Conservation (phyloP, 2,797 vertebrate species). For the Adelosebastes latens region DNA sequence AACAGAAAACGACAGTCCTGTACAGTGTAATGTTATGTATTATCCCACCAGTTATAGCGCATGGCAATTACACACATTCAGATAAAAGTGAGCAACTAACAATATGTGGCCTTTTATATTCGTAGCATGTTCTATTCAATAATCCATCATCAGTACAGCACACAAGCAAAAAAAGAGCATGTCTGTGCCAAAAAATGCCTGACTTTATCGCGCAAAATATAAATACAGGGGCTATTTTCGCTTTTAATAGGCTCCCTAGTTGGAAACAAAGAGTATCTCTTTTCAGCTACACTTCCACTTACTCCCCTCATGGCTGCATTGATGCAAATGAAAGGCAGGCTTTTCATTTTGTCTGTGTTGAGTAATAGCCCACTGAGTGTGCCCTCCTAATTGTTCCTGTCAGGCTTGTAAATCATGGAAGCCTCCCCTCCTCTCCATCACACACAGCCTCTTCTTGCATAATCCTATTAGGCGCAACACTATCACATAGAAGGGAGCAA, state of each 20-base stretch:
- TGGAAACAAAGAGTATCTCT: slow-evolving; percentile 34
- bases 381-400: slow-evolving; percentile 82
- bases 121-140: not conserved
- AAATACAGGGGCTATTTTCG: slow-evolving; percentile 12
- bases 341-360: slow-evolving; percentile 73
- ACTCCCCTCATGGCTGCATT: slow-evolving; percentile 33
- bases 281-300: slow-evolving; percentile 28
- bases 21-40: not conserved
- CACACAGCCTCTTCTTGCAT: slow-evolving; percentile 66
- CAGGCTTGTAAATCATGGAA: slow-evolving; percentile 81
- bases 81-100: not conserved
- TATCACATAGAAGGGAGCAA: slow-evolving; percentile 48
- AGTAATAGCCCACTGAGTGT: slow-evolving; percentile 76
- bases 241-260: slow-evolving; percentile 26
- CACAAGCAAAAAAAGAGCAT: not conserved
- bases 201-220: not conserved
- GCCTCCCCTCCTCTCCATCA: slow-evolving; percentile 71
- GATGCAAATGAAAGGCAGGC: slow-evolving; percentile 59
- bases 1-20: not conserved
- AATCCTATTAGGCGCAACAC: slow-evolving; percentile 70
- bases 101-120: not conserved
- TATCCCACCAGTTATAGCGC: not conserved
- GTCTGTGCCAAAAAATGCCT: not conserved
- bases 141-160: not conserved
- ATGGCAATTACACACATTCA: slow-evolving; percentile 8